phyloP scores from a whole-genome alignment of 2,797 vertebrate species.

The Eulemur albifrons region DNA sequence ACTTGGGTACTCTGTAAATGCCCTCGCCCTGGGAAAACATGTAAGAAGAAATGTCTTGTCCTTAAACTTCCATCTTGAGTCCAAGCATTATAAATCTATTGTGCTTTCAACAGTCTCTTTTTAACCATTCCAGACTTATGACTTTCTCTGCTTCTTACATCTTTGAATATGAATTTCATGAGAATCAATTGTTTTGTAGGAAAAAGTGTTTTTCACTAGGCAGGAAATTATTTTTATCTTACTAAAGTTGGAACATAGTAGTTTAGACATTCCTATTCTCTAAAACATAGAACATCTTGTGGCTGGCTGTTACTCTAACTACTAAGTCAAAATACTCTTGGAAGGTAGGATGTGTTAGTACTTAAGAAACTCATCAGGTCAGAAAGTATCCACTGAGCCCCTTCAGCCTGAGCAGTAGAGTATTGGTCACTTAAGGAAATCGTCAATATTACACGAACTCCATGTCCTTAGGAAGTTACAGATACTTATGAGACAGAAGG shows the following conservation, averaged over 20 bases:
- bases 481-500: neutral
- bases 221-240: constrained; percentile 16
- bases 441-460: neutral
- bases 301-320: neutral
- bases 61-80: neutral
- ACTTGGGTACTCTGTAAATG: neutral
- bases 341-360: neutral
- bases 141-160: neutral
- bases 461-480: neutral
- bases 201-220: neutral
- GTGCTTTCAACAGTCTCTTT: neutral
- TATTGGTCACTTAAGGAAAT: neutral
- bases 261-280: constrained; percentile 18
- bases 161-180: constrained; percentile 19
- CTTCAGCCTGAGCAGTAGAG: neutral
- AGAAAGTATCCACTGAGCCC: neutral
- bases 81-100: neutral
- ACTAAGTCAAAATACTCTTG: constrained; percentile 41
- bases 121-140: neutral
- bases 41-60: neutral
- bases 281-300: constrained; percentile 2
- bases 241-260: constrained; percentile 3
- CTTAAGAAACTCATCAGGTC: constrained; percentile 9
- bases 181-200: constrained; percentile 38
- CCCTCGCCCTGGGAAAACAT: neutral